Percentiles rank a stretch among this genome's conserved stretches.
Conservation (phyloP, 2,113 vertebrate species). For the Varanus komodoensis region DNA sequence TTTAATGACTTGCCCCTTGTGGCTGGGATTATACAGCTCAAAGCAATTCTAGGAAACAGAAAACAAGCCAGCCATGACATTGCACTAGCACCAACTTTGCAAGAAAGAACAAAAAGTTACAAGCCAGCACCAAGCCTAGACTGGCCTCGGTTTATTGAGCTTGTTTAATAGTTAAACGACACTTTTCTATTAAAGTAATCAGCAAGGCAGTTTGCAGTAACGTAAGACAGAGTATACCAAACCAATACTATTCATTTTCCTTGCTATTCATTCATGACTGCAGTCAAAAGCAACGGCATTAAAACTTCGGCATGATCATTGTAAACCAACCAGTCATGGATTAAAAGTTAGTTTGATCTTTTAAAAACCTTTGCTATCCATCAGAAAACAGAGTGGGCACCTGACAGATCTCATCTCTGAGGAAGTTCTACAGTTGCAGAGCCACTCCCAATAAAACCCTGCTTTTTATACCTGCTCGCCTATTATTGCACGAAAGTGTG, state of each 20-base stretch:
- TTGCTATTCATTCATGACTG: too few species aligned
- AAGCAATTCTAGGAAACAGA: slow-evolving; percentile 89
- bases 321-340: background rate
- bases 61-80: background rate
- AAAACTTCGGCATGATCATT: background rate
- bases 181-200: background rate
- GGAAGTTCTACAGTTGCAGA: background rate
- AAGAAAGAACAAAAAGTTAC: background rate
- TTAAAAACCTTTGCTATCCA: background rate
- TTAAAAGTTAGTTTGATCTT: background rate
- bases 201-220: background rate
- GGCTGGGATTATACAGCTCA: slow-evolving; percentile 95
- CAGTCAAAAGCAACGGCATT: background rate
- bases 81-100: background rate
- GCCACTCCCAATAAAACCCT: too few species aligned
- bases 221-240: background rate
- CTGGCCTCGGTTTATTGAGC: too few species aligned
- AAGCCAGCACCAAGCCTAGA: background rate
- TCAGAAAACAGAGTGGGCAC: background rate
- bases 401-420: background rate
- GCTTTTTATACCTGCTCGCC: too few species aligned
- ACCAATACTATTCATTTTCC: background rate
- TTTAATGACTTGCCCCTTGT: slow-evolving; percentile 98
- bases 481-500: too few species aligned
- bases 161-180: background rate